Base-by-base conservation (phyloP, 2,888 invertebrate genomes). In the Camponotus fellah region DNA sequence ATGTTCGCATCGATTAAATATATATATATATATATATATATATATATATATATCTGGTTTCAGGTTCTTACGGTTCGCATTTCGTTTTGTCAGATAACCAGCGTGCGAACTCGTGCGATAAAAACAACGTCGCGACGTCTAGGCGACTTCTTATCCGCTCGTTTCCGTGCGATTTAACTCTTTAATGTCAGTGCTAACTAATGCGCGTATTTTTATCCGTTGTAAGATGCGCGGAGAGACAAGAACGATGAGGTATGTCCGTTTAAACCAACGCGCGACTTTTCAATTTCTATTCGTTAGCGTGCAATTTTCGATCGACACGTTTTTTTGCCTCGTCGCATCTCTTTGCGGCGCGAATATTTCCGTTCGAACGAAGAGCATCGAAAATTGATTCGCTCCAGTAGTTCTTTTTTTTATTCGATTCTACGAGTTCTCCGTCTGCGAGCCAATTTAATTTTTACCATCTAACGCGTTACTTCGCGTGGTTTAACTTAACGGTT, bases 241-340 rank as follows among this genome's bases (percentile, higher is more conserved):
- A 79, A 60, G 74, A 58, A 21, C 46, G 74, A 72, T 60, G 56
- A 60, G 79, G 71, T 71, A 71, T 58, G 77, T 34, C 26, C 60
- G 79, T 34, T 79, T 60, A 71, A 79, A 71, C 17, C 46, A 3
- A 60, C 74, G 79, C 79, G 74, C 79, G 79, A 79, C 72, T 79
- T 82, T 80, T 68, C 62, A 62, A 80, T 82, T 82, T 81, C 68
- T 80, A n/a, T 82, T 81, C 69, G 49, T 83, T 69, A 83, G 40
- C 34, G 34, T 71, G 62, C 79, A 72, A 79, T 83, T 83, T 69
- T 69, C 62, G 34, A 37, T 79, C 66, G 46, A 43, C 64, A 17
- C 12, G 1, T 12, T 76, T 65, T 77, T 75, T 34, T 17, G 26
- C 43, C 34, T 58, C 17, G 21, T 34, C 58, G 43, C 43, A 21